phyloP scores from a whole-genome alignment of 2,888 invertebrate species.

The Cantharis nigra region DNA sequence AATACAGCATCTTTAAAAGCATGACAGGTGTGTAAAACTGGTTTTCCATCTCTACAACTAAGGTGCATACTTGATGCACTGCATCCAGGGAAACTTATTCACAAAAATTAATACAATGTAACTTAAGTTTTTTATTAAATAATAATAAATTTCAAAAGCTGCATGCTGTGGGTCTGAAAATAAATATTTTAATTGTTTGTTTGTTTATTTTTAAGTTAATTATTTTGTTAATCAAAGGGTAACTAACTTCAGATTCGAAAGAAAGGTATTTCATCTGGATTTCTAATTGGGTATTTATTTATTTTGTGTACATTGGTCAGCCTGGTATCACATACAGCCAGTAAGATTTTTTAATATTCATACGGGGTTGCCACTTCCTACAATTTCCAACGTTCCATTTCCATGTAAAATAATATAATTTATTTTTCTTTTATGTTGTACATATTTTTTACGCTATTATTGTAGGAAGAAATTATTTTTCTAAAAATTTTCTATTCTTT shows the following conservation, averaged over 20 bases:
- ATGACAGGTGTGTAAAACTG: conserved; percentile 9
- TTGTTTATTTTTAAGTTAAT: background rate
- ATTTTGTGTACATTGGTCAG: conserved; percentile 31
- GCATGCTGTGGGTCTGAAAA: background rate
- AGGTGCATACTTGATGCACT: background rate
- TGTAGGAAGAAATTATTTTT: background rate
- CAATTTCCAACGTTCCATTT: conserved; percentile 9
- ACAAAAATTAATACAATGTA: background rate
- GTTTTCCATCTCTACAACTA: conserved; percentile 5
- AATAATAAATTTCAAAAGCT: background rate
- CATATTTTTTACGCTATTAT: background rate
- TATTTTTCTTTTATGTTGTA: background rate
- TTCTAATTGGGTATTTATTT: conserved; percentile 30
- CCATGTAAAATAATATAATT: background rate
- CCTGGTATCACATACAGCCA: conserved; percentile 32
- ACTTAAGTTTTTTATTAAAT: background rate
- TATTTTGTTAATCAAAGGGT: conserved; percentile 15
- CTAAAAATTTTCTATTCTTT: background rate
- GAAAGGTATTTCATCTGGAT: conserved; percentile 35
- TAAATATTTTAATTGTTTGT: conserved; percentile 1
- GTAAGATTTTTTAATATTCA: conserved; percentile 13
- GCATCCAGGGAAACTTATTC: background rate
- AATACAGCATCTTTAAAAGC: conserved; percentile 36
- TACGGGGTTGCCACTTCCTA: conserved; percentile 23
- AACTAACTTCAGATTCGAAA: conserved; percentile 37